Base-by-base conservation (phyloP, 1,140 invertebrate genomes). In the Monochamus saltuarius region DNA sequence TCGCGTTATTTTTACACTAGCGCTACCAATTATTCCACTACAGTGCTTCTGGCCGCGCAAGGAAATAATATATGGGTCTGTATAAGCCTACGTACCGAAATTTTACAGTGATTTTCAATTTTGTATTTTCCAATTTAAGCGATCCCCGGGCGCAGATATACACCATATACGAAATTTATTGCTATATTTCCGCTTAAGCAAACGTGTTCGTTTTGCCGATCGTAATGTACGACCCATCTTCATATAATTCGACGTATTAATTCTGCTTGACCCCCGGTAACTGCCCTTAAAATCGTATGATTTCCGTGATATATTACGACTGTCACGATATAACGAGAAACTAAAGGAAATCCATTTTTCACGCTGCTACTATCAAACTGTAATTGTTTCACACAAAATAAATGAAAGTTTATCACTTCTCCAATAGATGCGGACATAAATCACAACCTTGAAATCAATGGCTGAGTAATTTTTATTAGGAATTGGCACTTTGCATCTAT, bases 31-130 rank as follows among this genome's bases (percentile, higher is more conserved):
- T 53, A 53, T 53, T 53, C 10, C 9, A 16, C 17, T 53, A 36
- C 36, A 53, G 51, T 53, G 22, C 40, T 39, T 53, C 36, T n/a
- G 51, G 40, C 16, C 51, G 51, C 39, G 13, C 40, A 53, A 53
- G 51, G 13, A 53, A 53, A 53, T 53, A 53, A 53, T 53, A 39
- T 53, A 53, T 53, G 6, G 38, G 14, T 16, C 16, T 17, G 37
- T 53, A 22, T 36, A 38, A 40, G 36, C 51, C 51, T 53, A 19
- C 51, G 37, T 53, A 40, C 16, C 51, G 51, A 22, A 53, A 53
- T 53, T 53, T 53, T 53, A 53, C 51, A 53, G 37, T 53, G 51
- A 53, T 53, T 53, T 53, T 53, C 51, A 53, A 53, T 53, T 53
- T 53, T 40, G 22, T 29, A 29, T 40, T 53, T 53, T 53, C 51